A percentile compares a stretch with the other conserved stretches of the same genome.
phyloP scores from a whole-genome alignment of 2,888 invertebrate species.

The Sesamia inferens region DNA sequence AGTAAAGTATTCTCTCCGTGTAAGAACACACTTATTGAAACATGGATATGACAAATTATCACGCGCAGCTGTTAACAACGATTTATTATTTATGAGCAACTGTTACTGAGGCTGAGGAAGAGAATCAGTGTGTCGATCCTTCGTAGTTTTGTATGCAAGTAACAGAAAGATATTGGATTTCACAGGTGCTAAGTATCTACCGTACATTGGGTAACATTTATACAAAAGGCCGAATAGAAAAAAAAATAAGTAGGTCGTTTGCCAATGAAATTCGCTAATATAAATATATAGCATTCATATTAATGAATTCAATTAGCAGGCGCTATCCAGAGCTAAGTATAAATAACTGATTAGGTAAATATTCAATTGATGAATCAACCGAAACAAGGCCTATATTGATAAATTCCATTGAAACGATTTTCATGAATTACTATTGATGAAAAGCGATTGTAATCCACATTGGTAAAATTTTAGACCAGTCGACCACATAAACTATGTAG shows the following conservation, averaged over 20 bases:
- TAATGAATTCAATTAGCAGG: too few species aligned
- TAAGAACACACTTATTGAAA: conserved; percentile 64
- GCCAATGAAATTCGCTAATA: too few species aligned
- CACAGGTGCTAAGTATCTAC: background rate
- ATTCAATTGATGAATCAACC: conserved; percentile 51
- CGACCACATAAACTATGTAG: conserved; percentile 44
- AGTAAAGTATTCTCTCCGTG: conserved; percentile 68
- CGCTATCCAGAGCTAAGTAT: conserved; percentile 1
- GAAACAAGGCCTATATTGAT: conserved; percentile 54
- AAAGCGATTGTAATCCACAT: conserved; percentile 63
- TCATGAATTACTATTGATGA: conserved; percentile 66
- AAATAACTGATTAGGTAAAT: conserved; percentile 39
- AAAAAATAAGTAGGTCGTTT: background rate
- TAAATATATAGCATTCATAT: too few species aligned
- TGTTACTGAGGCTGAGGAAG: too few species aligned
- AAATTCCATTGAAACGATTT: conserved; percentile 69
- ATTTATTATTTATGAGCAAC: too few species aligned
- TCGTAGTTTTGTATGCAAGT: conserved; percentile 1
- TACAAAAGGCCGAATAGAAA: background rate
- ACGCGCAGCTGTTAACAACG: conserved; percentile 64
- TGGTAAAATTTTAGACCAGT: conserved; percentile 58
- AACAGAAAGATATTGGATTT: background rate
- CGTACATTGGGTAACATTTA: background rate
- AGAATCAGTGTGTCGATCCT: too few species aligned
- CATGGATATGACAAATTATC: conserved; percentile 63